Evolutionary conservation across 2,797 vertebrate genomes (phyloP), one percentile per base, ranked within the genome.

Genomic region (Microctenopoma stevenorrisi): DNA sequence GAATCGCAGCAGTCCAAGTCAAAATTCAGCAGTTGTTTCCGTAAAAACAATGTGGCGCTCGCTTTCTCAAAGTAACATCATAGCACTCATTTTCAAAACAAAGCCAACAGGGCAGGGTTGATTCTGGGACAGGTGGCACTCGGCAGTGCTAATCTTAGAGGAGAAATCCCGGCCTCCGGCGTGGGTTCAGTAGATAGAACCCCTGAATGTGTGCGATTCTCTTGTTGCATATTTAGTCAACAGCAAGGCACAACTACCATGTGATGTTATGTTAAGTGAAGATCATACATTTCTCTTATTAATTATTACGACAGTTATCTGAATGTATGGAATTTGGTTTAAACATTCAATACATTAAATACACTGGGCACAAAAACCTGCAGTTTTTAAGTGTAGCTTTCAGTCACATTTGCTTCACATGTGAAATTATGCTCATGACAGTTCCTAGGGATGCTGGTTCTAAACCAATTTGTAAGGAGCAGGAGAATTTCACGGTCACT

Each of bases 151-250:
- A 14, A 48, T 62, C 59, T 48, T 44, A 53, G 58, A 61, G 28
- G 28, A 57, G 14, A 46, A 54, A 33, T 66, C 44, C 30, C 61
- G 53, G 51, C 13, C 16, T 57, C 63, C 9, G 22, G 22, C 35
- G 28, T 7, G 18, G 10, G 38, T 59, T 58, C 28, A 43, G 18
- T 8, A 10, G 47, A 16, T 16, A 44, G 7, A 16, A 47, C 46
- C 38, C 44, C 48, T 12, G 9, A 64, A 43, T 26, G 42, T 30
- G 48, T 72, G 68, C 63, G 10, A 38, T 62, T 66, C 68, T 56
- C 59, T 35, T 35, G 33, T 35, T 11, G 42, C 42, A 43, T 43
- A 42, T 42, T 10, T 11, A 43, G 14, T 43, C 42, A 43, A 43
- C 14, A 15, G 42, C 15, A 43, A 43, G 42, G 42, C 15, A 16